Conservation (phyloP, 2,113 vertebrate species). For the Maccullochella peelii region DNA sequence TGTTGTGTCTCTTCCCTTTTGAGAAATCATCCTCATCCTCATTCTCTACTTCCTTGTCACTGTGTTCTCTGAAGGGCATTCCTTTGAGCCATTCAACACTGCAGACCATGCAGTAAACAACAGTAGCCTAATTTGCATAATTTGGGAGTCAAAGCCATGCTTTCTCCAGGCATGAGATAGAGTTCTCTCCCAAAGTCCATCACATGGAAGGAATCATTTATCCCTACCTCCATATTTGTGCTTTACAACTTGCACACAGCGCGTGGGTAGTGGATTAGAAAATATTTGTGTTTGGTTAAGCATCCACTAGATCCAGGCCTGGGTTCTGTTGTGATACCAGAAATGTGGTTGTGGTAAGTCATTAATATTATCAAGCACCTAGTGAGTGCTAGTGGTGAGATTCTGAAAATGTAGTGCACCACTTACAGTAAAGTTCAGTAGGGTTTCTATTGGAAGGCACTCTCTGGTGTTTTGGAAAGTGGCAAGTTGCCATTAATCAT, state of each 20-base stretch:
- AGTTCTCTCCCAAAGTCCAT: slow-evolving; percentile 49
- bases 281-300: slow-evolving; percentile 30
- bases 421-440: slow-evolving; percentile 36
- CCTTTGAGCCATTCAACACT: slow-evolving; percentile 39
- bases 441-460: slow-evolving; percentile 23
- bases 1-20: neutral
- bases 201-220: slow-evolving; percentile 49
- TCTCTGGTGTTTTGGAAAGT: slow-evolving; percentile 63
- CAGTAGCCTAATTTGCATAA: slow-evolving; percentile 62
- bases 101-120: slow-evolving; percentile 48
- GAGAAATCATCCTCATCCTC: slow-evolving; percentile 14
- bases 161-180: slow-evolving; percentile 65
- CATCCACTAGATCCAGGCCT: slow-evolving; percentile 1
- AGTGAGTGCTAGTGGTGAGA: neutral
- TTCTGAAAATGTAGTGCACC: slow-evolving; percentile 33
- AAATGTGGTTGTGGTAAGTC: slow-evolving; percentile 17
- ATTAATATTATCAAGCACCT: slow-evolving; percentile 24
- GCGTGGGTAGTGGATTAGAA: slow-evolving; percentile 27
- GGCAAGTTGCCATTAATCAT: slow-evolving; percentile 69
- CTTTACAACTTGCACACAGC: slow-evolving; percentile 13
- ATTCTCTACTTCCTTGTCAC: slow-evolving; percentile 26
- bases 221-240: slow-evolving; percentile 37
- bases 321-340: slow-evolving; percentile 14
- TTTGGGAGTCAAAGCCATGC: slow-evolving; percentile 52
- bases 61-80: slow-evolving; percentile 35